Percentiles rank a stretch among this genome's conserved stretches.
Evolutionary conservation across 1,140 invertebrate genomes (phyloP).

Genomic region (Xylocopa sonorina): DNA sequence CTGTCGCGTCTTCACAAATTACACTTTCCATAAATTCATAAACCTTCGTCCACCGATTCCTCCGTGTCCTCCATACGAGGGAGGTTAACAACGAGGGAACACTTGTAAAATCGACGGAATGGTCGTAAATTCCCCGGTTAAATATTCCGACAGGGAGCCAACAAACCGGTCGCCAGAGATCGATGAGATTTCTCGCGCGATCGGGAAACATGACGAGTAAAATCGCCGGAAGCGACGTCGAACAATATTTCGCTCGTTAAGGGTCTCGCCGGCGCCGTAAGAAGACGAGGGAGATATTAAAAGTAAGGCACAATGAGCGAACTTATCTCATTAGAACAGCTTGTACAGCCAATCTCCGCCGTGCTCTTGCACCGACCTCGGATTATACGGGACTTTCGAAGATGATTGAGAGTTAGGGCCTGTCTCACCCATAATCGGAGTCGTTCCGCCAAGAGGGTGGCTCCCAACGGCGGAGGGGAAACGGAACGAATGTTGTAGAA

Average conservation of each 20-base stretch:
- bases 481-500: constrained; percentile 14
- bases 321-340: constrained; percentile 75
- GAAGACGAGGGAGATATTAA: constrained; percentile 70
- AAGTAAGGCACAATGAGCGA: constrained; percentile 71
- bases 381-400: constrained; percentile 66
- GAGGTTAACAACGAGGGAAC: too few species aligned
- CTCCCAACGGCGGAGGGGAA: too few species aligned
- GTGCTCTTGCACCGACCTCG: constrained; percentile 55
- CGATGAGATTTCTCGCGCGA: constrained; percentile 43
- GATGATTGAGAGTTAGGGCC: constrained; percentile 64
- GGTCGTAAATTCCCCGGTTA: neutral
- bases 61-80: too few species aligned
- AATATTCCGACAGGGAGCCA: neutral
- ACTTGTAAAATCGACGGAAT: neutral
- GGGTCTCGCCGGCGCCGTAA: constrained; percentile 35
- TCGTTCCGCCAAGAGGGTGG: neutral
- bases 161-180: constrained; percentile 33
- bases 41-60: too few species aligned
- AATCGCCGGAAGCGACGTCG: constrained; percentile 64
- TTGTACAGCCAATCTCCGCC: constrained; percentile 70
- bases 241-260: constrained; percentile 70
- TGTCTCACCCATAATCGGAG: constrained; percentile 55
- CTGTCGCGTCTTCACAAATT: too few species aligned
- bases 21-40: too few species aligned
- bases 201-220: constrained; percentile 55